These are phyloP conservation scores for Trididemnum nubilum DNA, from an alignment of 23 tunicate genomes.

Conservation along the genomic window DNA sequence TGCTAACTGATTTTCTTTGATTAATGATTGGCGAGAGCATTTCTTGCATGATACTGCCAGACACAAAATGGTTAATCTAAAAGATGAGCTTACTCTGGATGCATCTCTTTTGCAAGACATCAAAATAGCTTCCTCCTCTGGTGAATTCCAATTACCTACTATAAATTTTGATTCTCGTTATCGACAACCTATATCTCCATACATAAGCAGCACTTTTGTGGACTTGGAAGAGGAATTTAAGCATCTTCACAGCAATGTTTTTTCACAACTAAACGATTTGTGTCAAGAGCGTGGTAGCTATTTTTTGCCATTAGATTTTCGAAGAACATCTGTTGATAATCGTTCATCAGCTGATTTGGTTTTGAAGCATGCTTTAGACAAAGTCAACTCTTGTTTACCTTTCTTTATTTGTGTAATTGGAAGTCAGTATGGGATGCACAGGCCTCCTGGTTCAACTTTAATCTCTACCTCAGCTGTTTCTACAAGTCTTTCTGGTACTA, in stretches of 20 bases:
- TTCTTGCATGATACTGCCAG: no score
- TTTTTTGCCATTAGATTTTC: conserved; percentile 46
- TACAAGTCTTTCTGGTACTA: not conserved
- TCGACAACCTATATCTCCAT: conserved; percentile 50
- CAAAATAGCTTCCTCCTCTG: not conserved
- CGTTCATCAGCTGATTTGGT: conserved; percentile 60
- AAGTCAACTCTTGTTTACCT: conserved; percentile 46
- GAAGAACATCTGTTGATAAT: conserved; percentile 60
- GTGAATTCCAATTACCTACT: not conserved
- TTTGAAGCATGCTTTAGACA: conserved; percentile 62
- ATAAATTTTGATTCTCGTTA: not conserved
- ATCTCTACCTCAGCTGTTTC: not conserved
- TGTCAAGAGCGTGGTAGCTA: conserved; percentile 44
- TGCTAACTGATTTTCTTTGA: no score
- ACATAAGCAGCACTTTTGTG: conserved; percentile 70
- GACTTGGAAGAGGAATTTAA: conserved; percentile 88
- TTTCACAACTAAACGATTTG: conserved; percentile 44
- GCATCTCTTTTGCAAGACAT: conserved; percentile 19
- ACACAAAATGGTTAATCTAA: conserved; percentile 22
- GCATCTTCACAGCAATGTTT: conserved; percentile 46
- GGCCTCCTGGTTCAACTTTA: conserved; percentile 4
- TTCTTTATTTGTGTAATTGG: conserved; percentile 80
- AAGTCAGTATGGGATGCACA: conserved; percentile 67
- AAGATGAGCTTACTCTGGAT: conserved; percentile 22
- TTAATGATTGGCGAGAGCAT: no score